Evolutionary conservation across 2,888 invertebrate genomes (phyloP).

Genomic region (Calameuta filiformis): DNA sequence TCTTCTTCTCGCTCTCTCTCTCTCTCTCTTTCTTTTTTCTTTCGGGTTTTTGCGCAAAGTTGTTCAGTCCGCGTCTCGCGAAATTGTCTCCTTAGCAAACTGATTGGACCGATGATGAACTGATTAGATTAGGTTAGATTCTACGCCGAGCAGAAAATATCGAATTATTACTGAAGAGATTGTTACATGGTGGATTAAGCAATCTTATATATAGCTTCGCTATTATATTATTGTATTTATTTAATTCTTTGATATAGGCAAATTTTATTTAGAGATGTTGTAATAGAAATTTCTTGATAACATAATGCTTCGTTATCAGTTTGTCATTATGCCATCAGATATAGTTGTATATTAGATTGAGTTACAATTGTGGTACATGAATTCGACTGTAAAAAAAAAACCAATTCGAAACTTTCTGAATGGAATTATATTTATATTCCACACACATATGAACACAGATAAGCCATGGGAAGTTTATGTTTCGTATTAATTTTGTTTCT

Average conservation of each 20-base stretch:
- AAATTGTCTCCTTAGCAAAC: too few relatives aligned
- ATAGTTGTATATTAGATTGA: background rate
- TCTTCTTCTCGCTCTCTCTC: constrained; percentile 18
- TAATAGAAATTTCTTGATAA: background rate
- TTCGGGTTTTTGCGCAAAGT: too few relatives aligned
- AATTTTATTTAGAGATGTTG: background rate
- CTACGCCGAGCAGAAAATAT: background rate
- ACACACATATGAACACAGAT: too few relatives aligned
- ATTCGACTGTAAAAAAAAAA: background rate
- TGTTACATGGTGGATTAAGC: too few relatives aligned
- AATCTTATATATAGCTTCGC: background rate
- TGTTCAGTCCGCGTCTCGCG: too few relatives aligned
- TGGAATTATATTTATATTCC: too few relatives aligned
- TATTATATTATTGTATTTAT: background rate
- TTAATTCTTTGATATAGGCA: background rate
- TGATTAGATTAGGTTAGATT: background rate
- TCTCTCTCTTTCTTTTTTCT: too few relatives aligned
- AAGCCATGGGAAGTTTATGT: too few relatives aligned
- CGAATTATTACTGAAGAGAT: background rate
- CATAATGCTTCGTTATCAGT: background rate
- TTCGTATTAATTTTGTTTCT: background rate
- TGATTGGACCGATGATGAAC: too few relatives aligned
- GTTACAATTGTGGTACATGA: background rate
- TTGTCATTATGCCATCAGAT: background rate
- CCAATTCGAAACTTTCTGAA: too few relatives aligned